phyloP scores from a whole-genome alignment of 2,113 vertebrate species.

The Probosciger aterrimus region DNA sequence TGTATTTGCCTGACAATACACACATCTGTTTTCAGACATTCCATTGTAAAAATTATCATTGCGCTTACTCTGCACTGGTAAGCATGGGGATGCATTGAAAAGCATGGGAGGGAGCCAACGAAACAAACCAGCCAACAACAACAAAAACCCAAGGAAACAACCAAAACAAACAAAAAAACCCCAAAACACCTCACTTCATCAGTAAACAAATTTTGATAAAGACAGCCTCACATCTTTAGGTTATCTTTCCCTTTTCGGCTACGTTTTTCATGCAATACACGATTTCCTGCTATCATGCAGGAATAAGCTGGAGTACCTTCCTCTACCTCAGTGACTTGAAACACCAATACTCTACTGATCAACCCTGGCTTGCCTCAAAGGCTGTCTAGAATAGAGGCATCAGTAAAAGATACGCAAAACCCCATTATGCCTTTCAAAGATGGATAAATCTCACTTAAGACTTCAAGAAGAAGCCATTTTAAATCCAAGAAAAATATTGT shows the following conservation, averaged over 20 bases:
- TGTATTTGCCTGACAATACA: neutral
- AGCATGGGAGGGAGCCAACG: neutral
- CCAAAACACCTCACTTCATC: neutral
- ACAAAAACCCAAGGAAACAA: neutral
- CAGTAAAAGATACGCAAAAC: neutral
- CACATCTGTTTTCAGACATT: neutral
- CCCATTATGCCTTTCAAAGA: neutral
- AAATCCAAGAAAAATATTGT: neutral
- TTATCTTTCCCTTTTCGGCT: neutral
- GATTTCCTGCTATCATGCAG: neutral
- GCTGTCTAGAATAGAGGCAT: neutral
- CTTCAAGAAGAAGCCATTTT: neutral
- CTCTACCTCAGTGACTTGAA: neutral
- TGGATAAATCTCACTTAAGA: neutral
- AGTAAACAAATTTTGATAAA: neutral
- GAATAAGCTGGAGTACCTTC: neutral
- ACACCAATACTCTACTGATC: neutral
- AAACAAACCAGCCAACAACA: neutral
- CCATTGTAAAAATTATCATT: neutral
- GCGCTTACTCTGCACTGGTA: neutral
- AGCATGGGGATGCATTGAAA: neutral
- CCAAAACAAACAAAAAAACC: fast-evolving
- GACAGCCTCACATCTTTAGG: neutral
- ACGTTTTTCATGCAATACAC: neutral
- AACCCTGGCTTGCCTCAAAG: neutral